A percentile compares a stretch with the other conserved stretches of the same genome.
Evolutionary conservation across 2,113 vertebrate genomes (phyloP).

Genomic region (Chitala chitala): DNA sequence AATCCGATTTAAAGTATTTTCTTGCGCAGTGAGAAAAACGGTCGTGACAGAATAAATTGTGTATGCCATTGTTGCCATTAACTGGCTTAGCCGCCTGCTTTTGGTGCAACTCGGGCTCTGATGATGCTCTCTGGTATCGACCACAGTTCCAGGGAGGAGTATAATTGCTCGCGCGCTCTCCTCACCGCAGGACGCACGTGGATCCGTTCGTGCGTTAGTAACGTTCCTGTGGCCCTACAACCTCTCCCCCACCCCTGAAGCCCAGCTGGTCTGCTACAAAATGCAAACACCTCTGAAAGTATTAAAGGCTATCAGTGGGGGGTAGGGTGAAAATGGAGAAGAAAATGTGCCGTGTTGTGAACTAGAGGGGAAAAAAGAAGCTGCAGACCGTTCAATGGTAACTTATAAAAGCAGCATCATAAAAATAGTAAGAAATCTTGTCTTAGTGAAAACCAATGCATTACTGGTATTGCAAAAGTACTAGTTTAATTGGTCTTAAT

Average conservation of each 20-base stretch:
- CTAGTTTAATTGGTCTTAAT: conserved; percentile 30
- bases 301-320: background rate
- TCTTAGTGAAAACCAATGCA: conserved; percentile 28
- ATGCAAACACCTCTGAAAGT: conserved; percentile 29
- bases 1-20: no score
- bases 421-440: conserved; percentile 15
- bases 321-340: background rate
- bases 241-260: conserved; percentile 34
- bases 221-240: conserved; percentile 22
- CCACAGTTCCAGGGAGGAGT: conserved; percentile 47
- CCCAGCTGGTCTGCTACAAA: conserved; percentile 17
- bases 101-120: conserved; percentile 31
- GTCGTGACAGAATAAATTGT: background rate
- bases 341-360: conserved; percentile 1
- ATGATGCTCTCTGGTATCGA: conserved; percentile 44
- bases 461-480: conserved; percentile 29
- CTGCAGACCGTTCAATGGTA: background rate
- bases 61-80: conserved; percentile 24
- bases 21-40: background rate
- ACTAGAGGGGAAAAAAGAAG: background rate
- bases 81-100: background rate
- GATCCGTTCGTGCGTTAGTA: conserved; percentile 44
- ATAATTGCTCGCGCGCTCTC: conserved; percentile 51
- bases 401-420: background rate
- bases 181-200: conserved; percentile 44